Conservation (phyloP, 2,113 vertebrate genomes). For the Cryptotis parvus region DNA sequence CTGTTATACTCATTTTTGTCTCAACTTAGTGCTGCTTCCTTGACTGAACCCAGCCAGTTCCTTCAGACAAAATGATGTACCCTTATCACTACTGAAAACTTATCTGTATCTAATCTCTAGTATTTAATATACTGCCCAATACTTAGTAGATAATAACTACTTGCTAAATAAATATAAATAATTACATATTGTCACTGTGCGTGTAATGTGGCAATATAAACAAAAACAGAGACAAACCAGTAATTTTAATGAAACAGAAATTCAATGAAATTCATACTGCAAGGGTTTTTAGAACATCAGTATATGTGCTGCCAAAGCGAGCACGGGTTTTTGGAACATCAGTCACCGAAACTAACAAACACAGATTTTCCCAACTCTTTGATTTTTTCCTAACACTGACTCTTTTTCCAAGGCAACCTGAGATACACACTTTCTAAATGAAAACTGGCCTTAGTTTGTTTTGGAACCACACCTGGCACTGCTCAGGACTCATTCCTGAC, state of each 20-base stretch:
- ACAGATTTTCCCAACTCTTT: neutral
- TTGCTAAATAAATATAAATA: neutral
- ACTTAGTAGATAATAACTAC: neutral
- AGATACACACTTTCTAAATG: neutral
- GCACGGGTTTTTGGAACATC: neutral
- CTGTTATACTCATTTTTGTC: neutral
- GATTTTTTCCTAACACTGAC: neutral
- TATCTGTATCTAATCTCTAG: neutral
- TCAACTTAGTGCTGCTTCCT: neutral
- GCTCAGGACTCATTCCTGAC: too few species aligned
- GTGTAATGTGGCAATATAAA: neutral
- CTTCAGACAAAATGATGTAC: neutral
- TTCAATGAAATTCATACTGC: neutral
- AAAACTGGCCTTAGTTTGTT: neutral
- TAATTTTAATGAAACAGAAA: conserved; percentile 26
- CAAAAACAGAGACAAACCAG: neutral
- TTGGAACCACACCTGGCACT: too few species aligned
- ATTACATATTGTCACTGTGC: neutral
- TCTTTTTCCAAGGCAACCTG: neutral
- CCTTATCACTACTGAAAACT: neutral
- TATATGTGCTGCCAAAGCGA: too few species aligned
- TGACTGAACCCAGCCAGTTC: neutral
- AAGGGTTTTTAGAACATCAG: neutral
- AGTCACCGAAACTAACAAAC: neutral
- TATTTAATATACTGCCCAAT: neutral